phyloP scores from a whole-genome alignment of 1,140 invertebrate species.

The Drosophila repletoides region DNA sequence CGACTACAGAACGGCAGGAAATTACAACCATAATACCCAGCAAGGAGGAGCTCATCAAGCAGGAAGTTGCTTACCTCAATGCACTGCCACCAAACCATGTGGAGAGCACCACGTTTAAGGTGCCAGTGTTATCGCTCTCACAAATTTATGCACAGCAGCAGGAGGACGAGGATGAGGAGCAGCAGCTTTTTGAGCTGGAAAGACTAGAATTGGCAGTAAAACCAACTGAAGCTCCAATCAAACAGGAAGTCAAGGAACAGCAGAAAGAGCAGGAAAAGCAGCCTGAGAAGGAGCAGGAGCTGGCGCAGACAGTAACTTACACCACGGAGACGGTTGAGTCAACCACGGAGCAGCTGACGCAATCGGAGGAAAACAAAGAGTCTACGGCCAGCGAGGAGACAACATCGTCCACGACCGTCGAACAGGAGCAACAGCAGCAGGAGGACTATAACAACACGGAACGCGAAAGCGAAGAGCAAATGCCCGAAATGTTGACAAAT shows the following conservation, averaged over 20 bases:
- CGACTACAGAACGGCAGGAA: conserved; percentile 3
- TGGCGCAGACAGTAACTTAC: neutral
- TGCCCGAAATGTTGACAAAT: conserved; percentile 70
- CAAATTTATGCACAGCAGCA: conserved; percentile 77
- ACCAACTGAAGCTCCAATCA: conserved; percentile 25
- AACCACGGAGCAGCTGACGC: conserved; percentile 2
- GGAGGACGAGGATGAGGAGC: conserved; percentile 61
- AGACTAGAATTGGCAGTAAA: conserved; percentile 8
- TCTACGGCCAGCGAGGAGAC: conserved; percentile 32
- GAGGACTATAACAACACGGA: neutral
- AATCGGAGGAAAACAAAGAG: conserved; percentile 15
- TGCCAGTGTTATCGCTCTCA: conserved; percentile 62
- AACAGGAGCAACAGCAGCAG: conserved; percentile 4
- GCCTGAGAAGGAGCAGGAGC: neutral
- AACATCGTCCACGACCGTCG: conserved; percentile 3
- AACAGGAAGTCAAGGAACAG: conserved; percentile 35
- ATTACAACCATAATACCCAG: conserved; percentile 38
- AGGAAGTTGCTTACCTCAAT: conserved; percentile 41
- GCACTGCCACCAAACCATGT: neutral
- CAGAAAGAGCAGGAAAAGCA: neutral
- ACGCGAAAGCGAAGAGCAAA: conserved; percentile 41
- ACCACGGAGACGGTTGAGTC: conserved; percentile 1
- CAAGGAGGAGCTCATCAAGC: conserved; percentile 39
- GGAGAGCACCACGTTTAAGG: conserved; percentile 48
- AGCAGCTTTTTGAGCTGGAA: conserved; percentile 51